phyloP scores from a whole-genome alignment of 1,140 invertebrate species.

The Papilio dardanus region DNA sequence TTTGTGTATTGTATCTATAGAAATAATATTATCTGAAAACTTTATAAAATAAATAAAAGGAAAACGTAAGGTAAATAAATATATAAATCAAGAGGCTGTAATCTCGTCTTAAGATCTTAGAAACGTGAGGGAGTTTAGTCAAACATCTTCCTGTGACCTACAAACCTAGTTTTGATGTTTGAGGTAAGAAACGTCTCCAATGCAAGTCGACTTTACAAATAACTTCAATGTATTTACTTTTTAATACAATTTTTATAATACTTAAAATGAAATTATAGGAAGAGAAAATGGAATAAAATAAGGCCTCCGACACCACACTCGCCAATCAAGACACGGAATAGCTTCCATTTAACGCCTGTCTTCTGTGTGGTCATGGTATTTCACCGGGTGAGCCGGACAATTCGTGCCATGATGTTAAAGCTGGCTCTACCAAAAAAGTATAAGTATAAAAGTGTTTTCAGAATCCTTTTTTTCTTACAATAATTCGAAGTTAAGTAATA shows the following conservation, averaged over 20 bases:
- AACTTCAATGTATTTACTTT: background rate
- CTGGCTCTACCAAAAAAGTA: too few relatives aligned
- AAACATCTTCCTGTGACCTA: conserved; percentile 65
- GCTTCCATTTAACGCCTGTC: too few relatives aligned
- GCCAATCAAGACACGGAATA: too few relatives aligned
- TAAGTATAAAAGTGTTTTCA: too few relatives aligned
- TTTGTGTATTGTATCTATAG: too few relatives aligned
- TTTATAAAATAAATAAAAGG: background rate
- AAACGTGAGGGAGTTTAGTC: conserved; percentile 36
- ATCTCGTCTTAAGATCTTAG: conserved; percentile 1
- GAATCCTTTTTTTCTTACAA: too few relatives aligned
- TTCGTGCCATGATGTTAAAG: too few relatives aligned
- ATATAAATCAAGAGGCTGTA: conserved; percentile 19
- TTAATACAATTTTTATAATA: background rate
- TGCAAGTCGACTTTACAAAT: background rate
- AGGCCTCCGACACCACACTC: too few relatives aligned
- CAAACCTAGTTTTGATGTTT: conserved; percentile 57
- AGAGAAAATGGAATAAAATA: too few relatives aligned
- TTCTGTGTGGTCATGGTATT: too few relatives aligned
- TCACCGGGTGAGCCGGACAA: too few relatives aligned
- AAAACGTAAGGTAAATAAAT: background rate
- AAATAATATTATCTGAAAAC: background rate
- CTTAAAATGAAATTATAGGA: too few relatives aligned
- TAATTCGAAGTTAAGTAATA: background rate
- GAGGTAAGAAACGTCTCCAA: conserved; percentile 29